Percentiles rank a stretch among this genome's conserved stretches.
Conservation (phyloP, 1,140 invertebrate species). For the Drosophila quadrilineata region DNA sequence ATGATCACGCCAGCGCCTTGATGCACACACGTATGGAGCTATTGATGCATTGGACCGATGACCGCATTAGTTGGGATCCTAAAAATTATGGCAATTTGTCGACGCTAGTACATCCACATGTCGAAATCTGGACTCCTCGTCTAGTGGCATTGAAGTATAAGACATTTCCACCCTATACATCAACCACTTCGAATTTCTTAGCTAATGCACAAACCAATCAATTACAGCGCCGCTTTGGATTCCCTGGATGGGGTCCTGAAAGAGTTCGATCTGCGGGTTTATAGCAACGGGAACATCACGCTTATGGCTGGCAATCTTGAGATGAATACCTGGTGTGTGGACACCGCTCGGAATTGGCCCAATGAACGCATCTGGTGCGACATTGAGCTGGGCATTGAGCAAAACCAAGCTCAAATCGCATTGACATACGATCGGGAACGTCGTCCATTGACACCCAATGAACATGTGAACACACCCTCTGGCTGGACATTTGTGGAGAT, state of each 20-base stretch:
- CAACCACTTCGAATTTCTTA: too few species aligned
- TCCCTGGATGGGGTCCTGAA: constrained; percentile 33
- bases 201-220: background rate
- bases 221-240: constrained; percentile 41
- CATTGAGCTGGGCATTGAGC: constrained; percentile 51
- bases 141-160: constrained; percentile 59
- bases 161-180: too few species aligned
- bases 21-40: constrained; percentile 54
- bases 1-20: constrained; percentile 48
- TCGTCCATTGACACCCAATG: constrained; percentile 34
- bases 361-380: constrained; percentile 59
- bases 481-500: constrained; percentile 65
- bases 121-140: constrained; percentile 60
- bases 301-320: constrained; percentile 47
- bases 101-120: constrained; percentile 27
- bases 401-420: constrained; percentile 22
- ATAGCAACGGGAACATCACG: constrained; percentile 55
- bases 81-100: constrained; percentile 23
- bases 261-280: constrained; percentile 44
- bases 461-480: constrained; percentile 61
- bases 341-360: constrained; percentile 67
- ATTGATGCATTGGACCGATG: constrained; percentile 64
- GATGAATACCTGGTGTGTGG: constrained; percentile 63
- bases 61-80: constrained; percentile 54
- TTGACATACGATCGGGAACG: constrained; percentile 43